Conservation (phyloP, 1,140 invertebrate species). For the Hypsibius dujardini region DNA sequence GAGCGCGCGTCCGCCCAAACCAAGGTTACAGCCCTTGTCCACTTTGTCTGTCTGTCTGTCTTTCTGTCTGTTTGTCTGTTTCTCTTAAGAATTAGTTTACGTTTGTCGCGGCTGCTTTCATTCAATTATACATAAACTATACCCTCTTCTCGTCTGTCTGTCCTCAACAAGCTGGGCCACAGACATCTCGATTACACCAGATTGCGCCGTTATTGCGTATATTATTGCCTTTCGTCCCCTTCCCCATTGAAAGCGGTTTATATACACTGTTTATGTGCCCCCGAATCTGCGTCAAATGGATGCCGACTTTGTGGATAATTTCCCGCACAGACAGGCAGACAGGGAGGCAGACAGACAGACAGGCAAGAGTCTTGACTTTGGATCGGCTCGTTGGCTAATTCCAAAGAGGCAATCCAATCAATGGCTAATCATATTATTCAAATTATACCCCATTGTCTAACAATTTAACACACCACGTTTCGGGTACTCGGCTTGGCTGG, state of each 20-base stretch:
- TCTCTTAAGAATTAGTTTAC: neutral
- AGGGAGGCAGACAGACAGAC: neutral
- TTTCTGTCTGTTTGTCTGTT: too few relatives aligned
- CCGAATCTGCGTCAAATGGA: neutral
- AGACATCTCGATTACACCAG: neutral
- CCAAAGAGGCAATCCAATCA: neutral
- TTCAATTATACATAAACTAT: neutral
- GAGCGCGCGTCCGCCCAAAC: too few relatives aligned
- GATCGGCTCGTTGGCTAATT: neutral
- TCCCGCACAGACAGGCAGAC: neutral
- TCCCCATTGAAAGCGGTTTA: too few relatives aligned
- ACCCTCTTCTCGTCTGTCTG: neutral
- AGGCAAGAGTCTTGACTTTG: neutral
- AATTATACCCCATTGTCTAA: conserved; percentile 16
- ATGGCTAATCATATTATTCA: conserved; percentile 17
- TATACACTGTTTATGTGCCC: neutral
- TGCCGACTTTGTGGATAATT: neutral
- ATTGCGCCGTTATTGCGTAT: neutral
- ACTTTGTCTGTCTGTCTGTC: neutral
- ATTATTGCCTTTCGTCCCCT: too few relatives aligned
- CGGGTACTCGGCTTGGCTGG: neutral
- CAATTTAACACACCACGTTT: conserved; percentile 16
- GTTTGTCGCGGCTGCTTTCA: conserved; percentile 13
- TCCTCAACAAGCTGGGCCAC: neutral
- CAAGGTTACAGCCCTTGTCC: neutral